Conservation (phyloP, 2,113 vertebrate species). For the Bostrychus sinensis region DNA sequence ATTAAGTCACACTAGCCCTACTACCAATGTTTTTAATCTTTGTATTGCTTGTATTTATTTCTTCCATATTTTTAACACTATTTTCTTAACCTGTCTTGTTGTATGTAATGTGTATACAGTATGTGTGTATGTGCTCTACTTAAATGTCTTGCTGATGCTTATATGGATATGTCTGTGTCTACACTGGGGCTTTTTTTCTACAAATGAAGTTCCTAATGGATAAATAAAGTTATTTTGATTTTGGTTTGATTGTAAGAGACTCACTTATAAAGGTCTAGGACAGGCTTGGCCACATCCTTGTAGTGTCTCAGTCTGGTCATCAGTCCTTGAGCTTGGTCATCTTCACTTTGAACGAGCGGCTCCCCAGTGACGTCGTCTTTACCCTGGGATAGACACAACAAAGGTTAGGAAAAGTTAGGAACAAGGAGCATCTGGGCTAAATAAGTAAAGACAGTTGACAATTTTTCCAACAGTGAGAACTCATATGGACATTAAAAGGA, state of each 20-base stretch:
- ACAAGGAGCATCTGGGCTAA: not conserved
- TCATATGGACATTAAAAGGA: not conserved
- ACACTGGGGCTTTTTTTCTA: no score
- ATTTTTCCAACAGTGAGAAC: not conserved
- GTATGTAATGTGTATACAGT: no score
- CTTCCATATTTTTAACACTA: no score
- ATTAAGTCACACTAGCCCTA: no score
- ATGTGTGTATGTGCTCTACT: no score
- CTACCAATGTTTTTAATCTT: no score
- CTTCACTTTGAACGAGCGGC: slow-evolving; percentile 88
- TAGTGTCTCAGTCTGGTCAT: slow-evolving; percentile 89
- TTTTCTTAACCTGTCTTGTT: no score
- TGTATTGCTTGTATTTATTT: no score
- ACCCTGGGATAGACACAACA: slow-evolving; percentile 76
- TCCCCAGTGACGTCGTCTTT: slow-evolving; percentile 91
- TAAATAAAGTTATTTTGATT: no score
- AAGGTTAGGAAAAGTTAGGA: not conserved
- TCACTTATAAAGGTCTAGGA: slow-evolving; percentile 94
- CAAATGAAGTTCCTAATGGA: no score
- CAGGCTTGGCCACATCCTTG: slow-evolving; percentile 93
- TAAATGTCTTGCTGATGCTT: no score
- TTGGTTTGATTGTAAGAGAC: slow-evolving; percentile 44
- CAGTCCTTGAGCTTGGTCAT: slow-evolving; percentile 90
- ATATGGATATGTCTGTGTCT: no score
- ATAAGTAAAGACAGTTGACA: not conserved